These are phyloP conservation scores for Anolis carolinensis DNA, from an alignment of 2,113 vertebrate genomes.

Conservation along the genomic window DNA sequence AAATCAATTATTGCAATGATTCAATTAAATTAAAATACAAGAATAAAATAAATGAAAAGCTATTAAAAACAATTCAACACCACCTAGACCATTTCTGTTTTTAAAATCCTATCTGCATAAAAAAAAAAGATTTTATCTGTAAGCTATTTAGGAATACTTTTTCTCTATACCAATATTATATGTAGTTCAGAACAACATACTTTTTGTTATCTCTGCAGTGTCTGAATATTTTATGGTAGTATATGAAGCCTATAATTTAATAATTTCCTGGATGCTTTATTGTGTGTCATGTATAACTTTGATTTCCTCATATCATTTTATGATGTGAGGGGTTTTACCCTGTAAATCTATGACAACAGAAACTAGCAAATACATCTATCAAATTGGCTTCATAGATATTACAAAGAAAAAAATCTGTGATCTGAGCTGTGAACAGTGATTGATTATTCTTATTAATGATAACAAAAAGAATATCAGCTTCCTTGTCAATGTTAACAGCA, in stretches of 20 bases:
- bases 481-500: neutral
- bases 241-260: neutral
- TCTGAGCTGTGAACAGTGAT: neutral
- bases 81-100: no score
- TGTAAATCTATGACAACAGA: neutral
- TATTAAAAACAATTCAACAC: no score
- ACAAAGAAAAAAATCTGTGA: neutral
- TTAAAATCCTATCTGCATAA: no score
- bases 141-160: no score
- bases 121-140: no score
- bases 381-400: neutral
- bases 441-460: neutral
- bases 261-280: neutral
- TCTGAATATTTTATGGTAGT: neutral
- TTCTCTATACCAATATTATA: neutral
- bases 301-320: conserved; percentile 3
- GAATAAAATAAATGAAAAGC: no score
- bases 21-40: neutral
- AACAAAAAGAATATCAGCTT: neutral
- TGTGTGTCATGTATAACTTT: neutral
- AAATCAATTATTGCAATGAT: no score
- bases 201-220: neutral
- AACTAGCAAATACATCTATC: neutral
- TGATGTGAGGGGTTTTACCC: neutral
- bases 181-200: neutral